Conservation (phyloP, 2,113 vertebrate genomes). For the Lamprologus callipterus region DNA sequence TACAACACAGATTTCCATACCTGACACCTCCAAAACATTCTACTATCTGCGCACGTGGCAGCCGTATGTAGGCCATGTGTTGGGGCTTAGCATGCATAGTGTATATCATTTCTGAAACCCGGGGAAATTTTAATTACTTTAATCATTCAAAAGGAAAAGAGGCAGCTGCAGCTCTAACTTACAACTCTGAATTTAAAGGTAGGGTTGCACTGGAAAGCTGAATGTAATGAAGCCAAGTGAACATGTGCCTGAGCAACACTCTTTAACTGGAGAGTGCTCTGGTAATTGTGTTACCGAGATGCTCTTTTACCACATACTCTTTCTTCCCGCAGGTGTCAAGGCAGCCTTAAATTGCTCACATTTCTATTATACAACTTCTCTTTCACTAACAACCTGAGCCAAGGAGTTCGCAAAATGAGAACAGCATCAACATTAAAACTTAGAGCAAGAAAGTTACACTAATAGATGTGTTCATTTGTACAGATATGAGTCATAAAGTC, state of each 20-base stretch:
- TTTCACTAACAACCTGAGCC: neutral
- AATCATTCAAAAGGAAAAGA: neutral
- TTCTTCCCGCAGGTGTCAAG: constrained; percentile 42
- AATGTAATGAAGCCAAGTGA: constrained; percentile 19
- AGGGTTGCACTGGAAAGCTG: neutral
- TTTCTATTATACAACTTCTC: neutral
- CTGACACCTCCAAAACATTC: neutral
- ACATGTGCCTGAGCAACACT: constrained; percentile 25
- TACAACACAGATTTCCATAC: neutral
- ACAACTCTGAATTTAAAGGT: neutral
- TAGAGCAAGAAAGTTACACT: neutral
- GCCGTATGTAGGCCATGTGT: neutral
- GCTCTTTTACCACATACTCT: constrained; percentile 19
- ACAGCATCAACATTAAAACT: neutral
- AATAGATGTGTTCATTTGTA: neutral
- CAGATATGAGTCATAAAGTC: neutral
- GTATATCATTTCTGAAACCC: neutral
- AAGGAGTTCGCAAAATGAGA: neutral
- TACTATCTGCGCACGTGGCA: neutral
- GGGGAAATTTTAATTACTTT: neutral
- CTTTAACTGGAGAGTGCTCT: constrained; percentile 41
- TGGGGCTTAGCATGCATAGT: neutral
- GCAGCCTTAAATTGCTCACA: constrained; percentile 11
- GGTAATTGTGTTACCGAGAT: constrained; percentile 37
- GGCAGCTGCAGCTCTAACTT: neutral